Percentiles rank a stretch among this genome's conserved stretches.
phyloP scores from a whole-genome alignment of 1,140 invertebrate species.

The Meteorus sp. region DNA sequence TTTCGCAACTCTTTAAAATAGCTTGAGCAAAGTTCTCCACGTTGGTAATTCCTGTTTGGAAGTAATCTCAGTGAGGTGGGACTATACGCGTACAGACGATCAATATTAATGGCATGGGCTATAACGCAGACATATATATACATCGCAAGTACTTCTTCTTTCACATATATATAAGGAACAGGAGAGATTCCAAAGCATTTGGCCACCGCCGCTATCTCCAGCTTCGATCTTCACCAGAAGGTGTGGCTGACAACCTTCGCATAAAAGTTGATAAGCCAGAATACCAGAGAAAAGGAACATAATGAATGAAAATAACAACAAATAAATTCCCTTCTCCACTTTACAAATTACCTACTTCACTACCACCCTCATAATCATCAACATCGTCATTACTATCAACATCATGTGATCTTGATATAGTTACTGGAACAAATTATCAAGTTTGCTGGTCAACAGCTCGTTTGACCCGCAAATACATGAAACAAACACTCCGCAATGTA shows the following conservation, averaged over 20 bases:
- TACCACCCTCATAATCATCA: no score
- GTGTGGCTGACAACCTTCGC: slow-evolving; percentile 8
- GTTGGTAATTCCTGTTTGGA: slow-evolving; percentile 26
- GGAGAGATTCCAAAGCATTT: slow-evolving; percentile 10
- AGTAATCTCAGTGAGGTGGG: slow-evolving; percentile 23
- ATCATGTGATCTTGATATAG: not conserved
- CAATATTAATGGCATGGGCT: slow-evolving; percentile 25
- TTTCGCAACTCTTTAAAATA: slow-evolving; percentile 29
- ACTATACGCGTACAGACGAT: slow-evolving; percentile 19
- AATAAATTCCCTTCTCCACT: no score
- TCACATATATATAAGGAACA: no score
- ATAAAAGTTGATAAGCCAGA: not conserved
- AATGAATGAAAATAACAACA: no score
- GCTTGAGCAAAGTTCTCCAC: slow-evolving; percentile 23
- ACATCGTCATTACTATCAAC: no score
- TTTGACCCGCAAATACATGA: slow-evolving; percentile 3
- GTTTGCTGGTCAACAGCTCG: slow-evolving; percentile 4
- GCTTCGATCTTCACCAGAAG: not conserved
- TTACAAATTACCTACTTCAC: no score
- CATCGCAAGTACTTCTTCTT: slow-evolving; percentile 26
- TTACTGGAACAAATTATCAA: slow-evolving; percentile 5
- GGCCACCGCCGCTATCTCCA: not conserved
- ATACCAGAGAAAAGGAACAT: no score
- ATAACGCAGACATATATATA: slow-evolving; percentile 21
- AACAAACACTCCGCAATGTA: no score